Base-by-base conservation (phyloP, 2,888 invertebrate species). In the Drosophila putrida region DNA sequence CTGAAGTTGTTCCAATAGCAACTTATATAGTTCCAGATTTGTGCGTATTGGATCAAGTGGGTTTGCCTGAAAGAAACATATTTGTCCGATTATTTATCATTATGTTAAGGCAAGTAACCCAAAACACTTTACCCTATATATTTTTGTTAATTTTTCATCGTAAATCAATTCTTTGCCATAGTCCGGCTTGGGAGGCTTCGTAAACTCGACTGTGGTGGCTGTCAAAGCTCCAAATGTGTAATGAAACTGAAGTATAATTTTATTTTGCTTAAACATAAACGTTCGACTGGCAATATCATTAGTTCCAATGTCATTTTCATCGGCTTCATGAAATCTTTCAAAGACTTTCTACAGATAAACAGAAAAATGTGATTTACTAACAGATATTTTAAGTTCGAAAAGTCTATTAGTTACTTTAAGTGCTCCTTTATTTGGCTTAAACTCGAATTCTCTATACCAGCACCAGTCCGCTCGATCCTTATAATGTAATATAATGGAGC, bases 181-280 rank as follows among this genome's bases (percentile, higher is more conserved):
- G 83, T 96, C 96, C 0, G 95, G 94, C 58, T 95, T 91, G 5
- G 95, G 94, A 0, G 96, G 96, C 83, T 96, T 96, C 2, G 93
- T 92, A 78, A 95, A 96, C 53, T 93, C 93, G 41, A 95, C 93
- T 0, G 94, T 95, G 10, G 91, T 89, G 4, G 93, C 90, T 0
- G 92, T 93, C 6, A 93, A 80, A 13, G 91, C 91, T 46, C 92
- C 91, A 20, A 80, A 84, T 0, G 75, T 87, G 53, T 91, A 93
- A 54, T 93, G 93, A 66, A 91, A 93, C 78, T 91, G 90, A 4
- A 93, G 36, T 2, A 93, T 25, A 91, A 92, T 91, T 85, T 92
- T 91, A 44, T 95, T 94, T 0, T 94, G 94, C 6, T 93, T 91
- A 0, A 96, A 92, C 60, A 94, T 93, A 83, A 96, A 97, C 46